Percentiles rank a stretch among this genome's conserved stretches.
Evolutionary conservation across 2,113 vertebrate genomes (phyloP).

Genomic region (Megaceryle torquata): DNA sequence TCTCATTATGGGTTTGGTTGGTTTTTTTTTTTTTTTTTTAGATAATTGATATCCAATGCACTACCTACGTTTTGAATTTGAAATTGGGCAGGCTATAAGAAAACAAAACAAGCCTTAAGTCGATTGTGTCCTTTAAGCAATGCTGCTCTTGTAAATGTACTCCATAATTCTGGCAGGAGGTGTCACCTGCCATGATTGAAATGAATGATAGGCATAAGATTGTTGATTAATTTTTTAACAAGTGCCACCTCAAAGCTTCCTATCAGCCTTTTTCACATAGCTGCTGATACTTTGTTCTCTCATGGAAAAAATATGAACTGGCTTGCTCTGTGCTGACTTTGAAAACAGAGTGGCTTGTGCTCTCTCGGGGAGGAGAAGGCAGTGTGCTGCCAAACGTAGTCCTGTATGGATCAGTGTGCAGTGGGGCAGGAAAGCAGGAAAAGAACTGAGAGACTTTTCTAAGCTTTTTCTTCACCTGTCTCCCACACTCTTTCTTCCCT

Average conservation of each 20-base stretch:
- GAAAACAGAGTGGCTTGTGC: neutral
- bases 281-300: neutral
- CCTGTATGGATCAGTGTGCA: neutral
- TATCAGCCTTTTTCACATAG: neutral
- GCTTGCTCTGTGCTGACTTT: neutral
- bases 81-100: neutral
- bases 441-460: neutral
- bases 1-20: no score
- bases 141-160: neutral
- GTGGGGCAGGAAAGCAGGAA: neutral
- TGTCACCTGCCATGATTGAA: slow-evolving; percentile 15
- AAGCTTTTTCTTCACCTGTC: neutral
- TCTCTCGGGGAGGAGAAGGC: neutral
- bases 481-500: neutral
- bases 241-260: neutral
- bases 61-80: neutral
- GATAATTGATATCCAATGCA: neutral
- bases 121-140: neutral
- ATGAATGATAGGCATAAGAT: slow-evolving; percentile 10
- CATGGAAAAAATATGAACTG: neutral
- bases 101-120: neutral
- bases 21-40: neutral
- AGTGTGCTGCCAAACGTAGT: neutral
- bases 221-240: slow-evolving; percentile 46
- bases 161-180: neutral